Conservation (phyloP, 2,797 vertebrate genomes). For the Luscinia luscinia region DNA sequence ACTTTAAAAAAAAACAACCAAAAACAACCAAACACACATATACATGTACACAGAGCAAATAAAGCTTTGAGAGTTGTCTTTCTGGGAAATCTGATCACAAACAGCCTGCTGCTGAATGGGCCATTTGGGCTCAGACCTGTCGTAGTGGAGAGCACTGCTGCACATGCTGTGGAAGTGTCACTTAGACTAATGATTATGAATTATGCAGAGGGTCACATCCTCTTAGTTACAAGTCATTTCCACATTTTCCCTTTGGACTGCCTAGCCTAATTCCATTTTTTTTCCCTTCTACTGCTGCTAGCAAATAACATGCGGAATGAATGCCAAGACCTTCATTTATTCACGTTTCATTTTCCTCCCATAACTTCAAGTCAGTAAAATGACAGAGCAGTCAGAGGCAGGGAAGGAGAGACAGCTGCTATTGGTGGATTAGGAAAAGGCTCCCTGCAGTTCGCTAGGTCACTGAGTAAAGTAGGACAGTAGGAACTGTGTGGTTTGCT, state of each 20-base stretch:
- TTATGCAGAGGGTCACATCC: conserved; percentile 82
- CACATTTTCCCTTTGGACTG: conserved; percentile 72
- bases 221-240: conserved; percentile 83
- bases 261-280: conserved; percentile 44
- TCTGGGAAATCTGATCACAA: conserved; percentile 70
- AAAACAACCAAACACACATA: neutral
- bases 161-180: conserved; percentile 77
- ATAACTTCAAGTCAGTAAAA: neutral
- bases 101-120: conserved; percentile 60
- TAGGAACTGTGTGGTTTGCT: neutral
- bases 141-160: conserved; percentile 52
- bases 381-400: neutral
- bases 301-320: conserved; percentile 70
- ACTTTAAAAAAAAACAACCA: neutral
- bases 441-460: neutral
- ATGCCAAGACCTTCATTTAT: conserved; percentile 72
- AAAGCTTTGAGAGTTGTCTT: conserved; percentile 64
- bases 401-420: neutral
- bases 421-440: neutral
- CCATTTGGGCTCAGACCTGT: conserved; percentile 62
- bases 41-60: conserved; percentile 30
- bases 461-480: neutral
- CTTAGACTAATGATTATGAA: conserved; percentile 84
- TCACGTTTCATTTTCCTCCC: conserved; percentile 60
- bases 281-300: conserved; percentile 45